These are phyloP conservation scores for Columbina picui DNA, from an alignment of 2,113 vertebrate genomes.

Conservation along the genomic window DNA sequence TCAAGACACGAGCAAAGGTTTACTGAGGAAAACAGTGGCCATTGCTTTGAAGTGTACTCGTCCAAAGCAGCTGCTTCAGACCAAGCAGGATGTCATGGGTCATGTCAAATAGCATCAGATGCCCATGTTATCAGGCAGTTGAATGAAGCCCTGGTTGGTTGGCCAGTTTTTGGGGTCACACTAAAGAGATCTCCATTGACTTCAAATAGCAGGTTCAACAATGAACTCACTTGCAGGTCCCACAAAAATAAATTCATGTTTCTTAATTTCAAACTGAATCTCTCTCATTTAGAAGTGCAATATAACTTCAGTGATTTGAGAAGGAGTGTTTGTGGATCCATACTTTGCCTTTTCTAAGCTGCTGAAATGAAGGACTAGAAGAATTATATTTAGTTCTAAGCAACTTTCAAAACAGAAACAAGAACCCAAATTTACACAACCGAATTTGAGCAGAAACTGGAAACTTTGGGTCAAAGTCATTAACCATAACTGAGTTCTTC, in stretches of 20 bases:
- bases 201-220: not conserved
- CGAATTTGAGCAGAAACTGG: not conserved
- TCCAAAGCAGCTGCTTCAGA: not conserved
- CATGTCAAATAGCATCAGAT: not conserved
- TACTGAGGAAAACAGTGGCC: not conserved
- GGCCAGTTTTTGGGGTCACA: not conserved
- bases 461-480: constrained; percentile 24
- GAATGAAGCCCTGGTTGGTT: not conserved
- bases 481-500: constrained; percentile 29
- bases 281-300: not conserved
- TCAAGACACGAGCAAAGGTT: not conserved
- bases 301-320: not conserved
- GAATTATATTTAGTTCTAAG: not conserved
- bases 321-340: not conserved
- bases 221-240: not conserved
- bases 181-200: not conserved
- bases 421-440: not conserved
- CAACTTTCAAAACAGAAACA: not conserved
- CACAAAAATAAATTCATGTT: not conserved
- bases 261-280: not conserved
- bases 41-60: not conserved
- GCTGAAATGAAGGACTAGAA: not conserved
- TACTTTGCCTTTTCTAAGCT: not conserved
- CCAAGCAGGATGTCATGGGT: not conserved
- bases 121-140: not conserved